phyloP scores from a whole-genome alignment of 2,113 vertebrate species.

The Genyomyrus donnyi region DNA sequence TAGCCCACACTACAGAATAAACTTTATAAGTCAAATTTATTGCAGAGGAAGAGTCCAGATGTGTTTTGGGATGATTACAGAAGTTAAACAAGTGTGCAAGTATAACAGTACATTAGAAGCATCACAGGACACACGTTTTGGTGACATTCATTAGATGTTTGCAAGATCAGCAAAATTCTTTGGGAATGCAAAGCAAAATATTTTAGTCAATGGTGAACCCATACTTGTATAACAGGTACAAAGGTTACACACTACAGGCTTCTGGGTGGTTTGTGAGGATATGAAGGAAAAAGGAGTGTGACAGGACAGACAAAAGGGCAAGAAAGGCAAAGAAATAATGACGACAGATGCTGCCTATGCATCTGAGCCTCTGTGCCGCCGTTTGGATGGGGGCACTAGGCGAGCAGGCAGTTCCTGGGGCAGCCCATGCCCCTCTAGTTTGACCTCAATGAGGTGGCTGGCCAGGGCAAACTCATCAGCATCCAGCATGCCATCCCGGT shows the following conservation, averaged over 20 bases:
- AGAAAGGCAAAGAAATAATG: neutral
- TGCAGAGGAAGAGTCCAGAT: neutral
- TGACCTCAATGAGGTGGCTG: constrained; percentile 77
- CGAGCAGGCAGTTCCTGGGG: constrained; percentile 71
- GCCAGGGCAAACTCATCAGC: constrained; percentile 83
- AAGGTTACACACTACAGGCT: neutral
- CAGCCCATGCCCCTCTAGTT: constrained; percentile 75
- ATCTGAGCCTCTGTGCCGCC: constrained; percentile 54
- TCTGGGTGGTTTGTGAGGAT: neutral
- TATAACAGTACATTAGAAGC: neutral
- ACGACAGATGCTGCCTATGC: neutral
- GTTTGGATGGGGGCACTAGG: constrained; percentile 77
- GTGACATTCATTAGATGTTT: neutral
- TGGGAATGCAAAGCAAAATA: neutral
- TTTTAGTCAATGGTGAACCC: neutral
- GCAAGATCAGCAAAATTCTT: neutral
- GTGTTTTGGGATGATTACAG: neutral
- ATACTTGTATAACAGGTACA: constrained; percentile 5
- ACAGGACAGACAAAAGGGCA: neutral
- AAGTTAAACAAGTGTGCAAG: neutral
- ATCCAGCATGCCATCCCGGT: constrained; percentile 80
- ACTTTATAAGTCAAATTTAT: neutral
- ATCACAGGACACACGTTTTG: neutral
- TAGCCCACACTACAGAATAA: neutral
- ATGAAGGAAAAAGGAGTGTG: neutral